A percentile compares a stretch with the other conserved stretches of the same genome.
These are phyloP conservation scores for Trypoxylon attenuatum DNA, from an alignment of 2,888 invertebrate species.

Conservation along the genomic window DNA sequence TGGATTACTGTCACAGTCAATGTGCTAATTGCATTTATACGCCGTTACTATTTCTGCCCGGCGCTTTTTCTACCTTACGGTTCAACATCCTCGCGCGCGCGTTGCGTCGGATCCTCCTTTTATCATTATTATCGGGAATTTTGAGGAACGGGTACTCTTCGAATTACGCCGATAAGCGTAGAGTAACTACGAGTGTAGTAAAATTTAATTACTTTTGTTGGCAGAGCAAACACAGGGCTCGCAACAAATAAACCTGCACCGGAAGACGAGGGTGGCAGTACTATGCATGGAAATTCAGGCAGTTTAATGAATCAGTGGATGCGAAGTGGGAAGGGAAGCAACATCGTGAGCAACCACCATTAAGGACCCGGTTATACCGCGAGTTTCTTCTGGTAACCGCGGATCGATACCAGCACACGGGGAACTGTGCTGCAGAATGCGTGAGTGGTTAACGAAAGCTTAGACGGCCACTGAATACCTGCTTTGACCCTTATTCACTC, in stretches of 20 bases:
- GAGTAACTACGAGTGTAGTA: too few species aligned
- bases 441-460: neutral
- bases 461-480: neutral
- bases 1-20: too few species aligned
- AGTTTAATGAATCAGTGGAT: conserved; percentile 12
- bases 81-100: too few species aligned
- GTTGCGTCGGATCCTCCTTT: too few species aligned
- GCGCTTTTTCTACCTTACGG: too few species aligned
- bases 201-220: too few species aligned
- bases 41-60: too few species aligned
- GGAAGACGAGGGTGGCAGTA: neutral
- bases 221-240: neutral
- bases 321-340: conserved; percentile 17
- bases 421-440: neutral
- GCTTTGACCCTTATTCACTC: conserved; percentile 1
- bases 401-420: conserved; percentile 19
- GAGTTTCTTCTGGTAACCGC: conserved; percentile 24
- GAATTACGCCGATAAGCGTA: too few species aligned
- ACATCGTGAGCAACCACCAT: conserved; percentile 14
- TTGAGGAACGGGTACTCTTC: too few species aligned
- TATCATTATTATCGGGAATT: too few species aligned
- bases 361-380: conserved; percentile 29
- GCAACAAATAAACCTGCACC: neutral
- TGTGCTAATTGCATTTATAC: too few species aligned
- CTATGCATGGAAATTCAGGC: conserved; percentile 41